Percentiles rank a stretch among this genome's conserved stretches.
Evolutionary conservation across 2,888 invertebrate species (phyloP).

Genomic region (Ectobius pallidus): DNA sequence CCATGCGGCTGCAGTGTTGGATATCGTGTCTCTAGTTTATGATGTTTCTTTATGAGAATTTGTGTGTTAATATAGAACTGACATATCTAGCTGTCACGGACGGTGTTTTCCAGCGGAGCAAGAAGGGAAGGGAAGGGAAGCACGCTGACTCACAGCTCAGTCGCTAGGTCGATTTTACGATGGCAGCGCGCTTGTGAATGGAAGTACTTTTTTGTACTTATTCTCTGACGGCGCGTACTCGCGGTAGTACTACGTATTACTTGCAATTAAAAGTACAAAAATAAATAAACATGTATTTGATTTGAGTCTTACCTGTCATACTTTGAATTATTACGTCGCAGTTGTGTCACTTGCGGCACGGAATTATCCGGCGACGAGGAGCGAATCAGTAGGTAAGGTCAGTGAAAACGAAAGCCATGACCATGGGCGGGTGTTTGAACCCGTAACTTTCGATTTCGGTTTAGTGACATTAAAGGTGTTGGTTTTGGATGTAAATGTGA

Average conservation of each 20-base stretch:
- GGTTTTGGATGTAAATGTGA: too few relatives aligned
- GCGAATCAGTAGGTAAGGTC: slow-evolving; percentile 31
- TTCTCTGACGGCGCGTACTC: slow-evolving; percentile 32
- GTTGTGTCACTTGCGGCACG: neutral
- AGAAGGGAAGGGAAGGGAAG: slow-evolving; percentile 23
- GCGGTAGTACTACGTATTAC: slow-evolving; percentile 39
- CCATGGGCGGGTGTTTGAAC: slow-evolving; percentile 24
- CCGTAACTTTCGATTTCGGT: slow-evolving; percentile 20
- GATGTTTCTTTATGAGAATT: neutral
- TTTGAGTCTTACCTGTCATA: neutral
- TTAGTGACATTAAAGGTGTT: neutral
- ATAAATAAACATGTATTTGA: neutral
- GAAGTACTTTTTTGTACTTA: slow-evolving; percentile 40
- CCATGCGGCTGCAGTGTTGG: neutral
- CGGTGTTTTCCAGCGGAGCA: slow-evolving; percentile 11
- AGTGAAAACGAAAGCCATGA: slow-evolving; percentile 32
- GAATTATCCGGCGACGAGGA: neutral
- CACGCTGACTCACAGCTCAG: slow-evolving; percentile 40
- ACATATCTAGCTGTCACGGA: slow-evolving; percentile 16
- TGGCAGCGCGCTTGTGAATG: slow-evolving; percentile 39
- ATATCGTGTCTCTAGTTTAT: neutral
- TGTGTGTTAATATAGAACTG: slow-evolving; percentile 4
- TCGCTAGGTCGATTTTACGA: slow-evolving; percentile 42
- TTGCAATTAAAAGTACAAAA: slow-evolving; percentile 16
- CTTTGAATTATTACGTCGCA: neutral